Evolutionary conservation across 2,113 vertebrate species (phyloP).

Genomic region (Austrofundulus limnaeus): DNA sequence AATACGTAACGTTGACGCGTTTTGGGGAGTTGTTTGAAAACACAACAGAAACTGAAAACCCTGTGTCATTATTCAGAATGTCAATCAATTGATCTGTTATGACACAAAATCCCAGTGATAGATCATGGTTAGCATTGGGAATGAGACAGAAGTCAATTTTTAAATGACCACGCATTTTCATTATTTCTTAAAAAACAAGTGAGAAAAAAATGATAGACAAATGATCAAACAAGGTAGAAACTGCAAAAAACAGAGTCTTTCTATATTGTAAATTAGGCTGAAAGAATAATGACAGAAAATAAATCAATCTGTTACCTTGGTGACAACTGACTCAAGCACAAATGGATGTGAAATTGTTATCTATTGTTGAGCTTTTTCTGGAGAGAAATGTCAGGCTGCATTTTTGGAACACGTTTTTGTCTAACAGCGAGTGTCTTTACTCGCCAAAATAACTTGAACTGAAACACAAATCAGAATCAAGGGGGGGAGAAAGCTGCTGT

Average conservation of each 20-base stretch:
- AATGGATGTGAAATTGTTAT: slow-evolving; percentile 78
- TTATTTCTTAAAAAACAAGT: slow-evolving; percentile 7
- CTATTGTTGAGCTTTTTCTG: slow-evolving; percentile 71
- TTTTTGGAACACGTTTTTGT: slow-evolving; percentile 83
- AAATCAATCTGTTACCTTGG: slow-evolving; percentile 82
- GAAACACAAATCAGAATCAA: slow-evolving; percentile 3
- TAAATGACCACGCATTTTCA: not conserved
- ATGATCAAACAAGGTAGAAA: slow-evolving; percentile 5
- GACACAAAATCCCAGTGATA: slow-evolving; percentile 32
- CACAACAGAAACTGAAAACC: slow-evolving; percentile 36
- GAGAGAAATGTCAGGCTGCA: slow-evolving; percentile 83
- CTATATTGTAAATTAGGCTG: slow-evolving; percentile 21
- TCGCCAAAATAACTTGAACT: slow-evolving; percentile 83
- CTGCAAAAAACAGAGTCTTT: slow-evolving; percentile 6
- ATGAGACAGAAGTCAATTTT: not conserved
- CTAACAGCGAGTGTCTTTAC: slow-evolving; percentile 82
- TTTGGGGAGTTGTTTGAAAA: slow-evolving; percentile 5
- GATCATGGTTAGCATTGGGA: slow-evolving; percentile 7
- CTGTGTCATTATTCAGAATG: slow-evolving; percentile 39
- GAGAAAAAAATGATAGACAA: slow-evolving; percentile 2
- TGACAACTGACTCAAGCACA: slow-evolving; percentile 79
- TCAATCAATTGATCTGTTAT: slow-evolving; percentile 69
- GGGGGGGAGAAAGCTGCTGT: not conserved
- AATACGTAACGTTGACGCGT: slow-evolving; percentile 39
- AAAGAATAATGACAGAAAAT: slow-evolving; percentile 35